Percentiles rank a stretch among this genome's conserved stretches.
These are phyloP conservation scores for Metopia argyrocephala DNA, from an alignment of 2,888 invertebrate genomes.

Conservation along the genomic window DNA sequence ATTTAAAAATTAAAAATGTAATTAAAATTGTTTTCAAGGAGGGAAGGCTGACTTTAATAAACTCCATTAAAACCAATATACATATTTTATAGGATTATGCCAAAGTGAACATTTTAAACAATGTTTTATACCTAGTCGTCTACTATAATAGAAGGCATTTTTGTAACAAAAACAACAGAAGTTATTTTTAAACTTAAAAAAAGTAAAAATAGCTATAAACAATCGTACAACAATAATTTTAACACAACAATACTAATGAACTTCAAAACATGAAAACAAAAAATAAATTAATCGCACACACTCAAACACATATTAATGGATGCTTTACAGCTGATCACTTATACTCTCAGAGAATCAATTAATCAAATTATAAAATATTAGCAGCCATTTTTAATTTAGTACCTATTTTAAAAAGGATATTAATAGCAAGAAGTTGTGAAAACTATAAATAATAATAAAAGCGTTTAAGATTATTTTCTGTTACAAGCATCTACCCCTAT, in stretches of 20 bases:
- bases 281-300: background rate
- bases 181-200: slow-evolving; percentile 54
- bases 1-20: too few species aligned
- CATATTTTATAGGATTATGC: too few species aligned
- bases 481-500: too few species aligned
- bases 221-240: slow-evolving; percentile 13
- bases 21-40: too few species aligned
- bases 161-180: slow-evolving; percentile 32
- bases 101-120: background rate
- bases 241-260: slow-evolving; percentile 1
- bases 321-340: slow-evolving; percentile 29
- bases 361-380: slow-evolving; percentile 8
- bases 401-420: background rate
- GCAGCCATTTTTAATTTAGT: slow-evolving; percentile 32
- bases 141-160: slow-evolving; percentile 31
- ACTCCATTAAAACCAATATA: too few species aligned
- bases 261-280: slow-evolving; percentile 5
- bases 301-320: background rate
- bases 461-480: background rate
- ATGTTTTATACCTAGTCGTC: slow-evolving; percentile 13
- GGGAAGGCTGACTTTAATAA: too few species aligned
- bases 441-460: background rate
- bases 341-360: background rate
- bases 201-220: slow-evolving; percentile 35
- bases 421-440: background rate